A percentile compares a stretch with the other conserved stretches of the same genome.
Evolutionary conservation across 1,140 invertebrate genomes (phyloP).

Genomic region (fruit fly (Drosophila melanogaster)): DNA sequence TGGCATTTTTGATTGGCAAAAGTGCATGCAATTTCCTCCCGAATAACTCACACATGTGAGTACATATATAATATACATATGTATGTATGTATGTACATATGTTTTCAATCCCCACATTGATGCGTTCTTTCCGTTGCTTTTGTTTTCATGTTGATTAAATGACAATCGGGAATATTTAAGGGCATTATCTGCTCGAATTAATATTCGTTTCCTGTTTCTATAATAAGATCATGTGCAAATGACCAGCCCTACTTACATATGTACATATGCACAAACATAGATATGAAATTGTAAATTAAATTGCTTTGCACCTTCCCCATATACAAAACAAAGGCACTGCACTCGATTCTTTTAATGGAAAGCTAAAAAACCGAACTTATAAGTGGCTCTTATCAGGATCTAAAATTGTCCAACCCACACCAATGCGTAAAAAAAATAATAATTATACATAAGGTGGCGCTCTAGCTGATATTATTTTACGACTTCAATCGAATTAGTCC

Average conservation of each 20-base stretch:
- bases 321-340: slow-evolving; percentile 1
- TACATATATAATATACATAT: not conserved
- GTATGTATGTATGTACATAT: not conserved
- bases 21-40: slow-evolving; percentile 52
- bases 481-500: slow-evolving; percentile 32
- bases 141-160: slow-evolving; percentile 38
- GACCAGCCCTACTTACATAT: not conserved
- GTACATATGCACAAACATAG: not conserved
- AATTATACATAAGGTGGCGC: slow-evolving; percentile 16
- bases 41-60: slow-evolving; percentile 25
- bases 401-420: slow-evolving; percentile 18
- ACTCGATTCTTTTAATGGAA: slow-evolving; percentile 18
- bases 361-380: not conserved
- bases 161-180: slow-evolving; percentile 28
- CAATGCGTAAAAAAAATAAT: not conserved
- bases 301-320: slow-evolving; percentile 1
- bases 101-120: slow-evolving; percentile 33
- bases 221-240: slow-evolving; percentile 17
- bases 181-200: slow-evolving; percentile 38
- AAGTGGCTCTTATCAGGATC: slow-evolving; percentile 32
- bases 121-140: slow-evolving; percentile 14
- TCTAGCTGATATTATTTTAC: slow-evolving; percentile 42
- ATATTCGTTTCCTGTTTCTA: slow-evolving; percentile 40
- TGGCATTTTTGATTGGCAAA: slow-evolving; percentile 40
- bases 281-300: slow-evolving; percentile 6